Percentiles rank a stretch among this genome's conserved stretches.
phyloP scores from a whole-genome alignment of 2,113 vertebrate species.

The Stigmatopora nigra region DNA sequence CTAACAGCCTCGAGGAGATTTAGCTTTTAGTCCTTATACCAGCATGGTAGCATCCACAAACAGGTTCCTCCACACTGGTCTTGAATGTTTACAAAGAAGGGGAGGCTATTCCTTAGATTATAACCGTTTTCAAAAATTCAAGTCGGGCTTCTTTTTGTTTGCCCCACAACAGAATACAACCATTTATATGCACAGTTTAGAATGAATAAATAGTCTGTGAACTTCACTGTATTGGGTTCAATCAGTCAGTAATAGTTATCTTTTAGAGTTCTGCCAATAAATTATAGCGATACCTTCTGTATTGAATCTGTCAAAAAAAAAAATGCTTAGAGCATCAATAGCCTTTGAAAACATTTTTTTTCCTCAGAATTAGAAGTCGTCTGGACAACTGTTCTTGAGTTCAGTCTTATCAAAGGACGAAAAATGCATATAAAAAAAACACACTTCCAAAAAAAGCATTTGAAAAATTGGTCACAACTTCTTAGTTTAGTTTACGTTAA shows the following conservation, averaged over 20 bases:
- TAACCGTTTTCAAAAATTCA: background rate
- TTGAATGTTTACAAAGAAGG: slow-evolving; percentile 37
- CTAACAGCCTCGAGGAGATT: slow-evolving; percentile 17
- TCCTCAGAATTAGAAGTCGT: too few species aligned
- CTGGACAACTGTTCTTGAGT: too few species aligned
- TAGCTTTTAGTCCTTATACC: slow-evolving; percentile 16
- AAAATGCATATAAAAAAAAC: too few species aligned
- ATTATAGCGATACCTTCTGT: background rate
- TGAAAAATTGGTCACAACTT: too few species aligned
- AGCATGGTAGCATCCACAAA: slow-evolving; percentile 25
- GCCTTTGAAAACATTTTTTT: too few species aligned
- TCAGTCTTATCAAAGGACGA: too few species aligned
- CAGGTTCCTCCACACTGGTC: slow-evolving; percentile 38
- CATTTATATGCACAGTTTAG: background rate
- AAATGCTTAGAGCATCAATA: background rate
- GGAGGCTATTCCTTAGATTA: slow-evolving; percentile 16
- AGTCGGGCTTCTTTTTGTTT: background rate
- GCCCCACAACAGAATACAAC: background rate
- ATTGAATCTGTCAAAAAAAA: background rate
- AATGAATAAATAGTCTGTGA: background rate
- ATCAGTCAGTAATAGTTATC: background rate
- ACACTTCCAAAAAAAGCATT: too few species aligned
- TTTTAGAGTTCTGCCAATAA: background rate
- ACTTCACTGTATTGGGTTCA: background rate
- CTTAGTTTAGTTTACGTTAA: too few species aligned